Base-by-base conservation (phyloP, 92 coral and sea anemone genomes). In the Galaxea fascicularis region DNA sequence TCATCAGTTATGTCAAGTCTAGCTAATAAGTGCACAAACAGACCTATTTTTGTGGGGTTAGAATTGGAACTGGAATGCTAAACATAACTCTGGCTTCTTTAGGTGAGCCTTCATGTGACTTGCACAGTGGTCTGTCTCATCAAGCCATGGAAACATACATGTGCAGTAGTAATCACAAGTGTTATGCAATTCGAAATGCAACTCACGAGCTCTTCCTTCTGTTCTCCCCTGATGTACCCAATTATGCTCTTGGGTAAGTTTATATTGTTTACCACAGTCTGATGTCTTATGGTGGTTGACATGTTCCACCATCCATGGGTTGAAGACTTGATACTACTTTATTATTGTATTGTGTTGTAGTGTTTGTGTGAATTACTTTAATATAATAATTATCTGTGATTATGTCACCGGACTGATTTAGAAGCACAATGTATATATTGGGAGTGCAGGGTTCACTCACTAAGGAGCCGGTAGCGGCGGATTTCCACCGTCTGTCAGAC, bases 131-230 rank as follows among this genome's bases (percentile, higher is more conserved):
- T 69, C 79, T 88, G 13, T 51, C 90, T 64, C 99, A 96, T 58
- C 92, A 92, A 74, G 98, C 98, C 64, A 92, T 96, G 98, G 99
- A 96, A 76, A 96, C 98, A 13, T 96, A 96, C 70, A 93, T 91
- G 73, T 87, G 95, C 76, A 91, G 93, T 14, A 93, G 86, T 54
- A 95, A 92, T 71, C 86, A 96, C 88, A 96, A 96, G 85, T 93
- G 97, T 76, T 96, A 96, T 76, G 99, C 98, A 31, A 68, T 89
- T 29, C 90, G 99, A 75, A 96, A 93, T 29, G 87, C 78, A 58
- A 94, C 94, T 49, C 99, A 96, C 65, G 98, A 94, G 91, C 80
- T 94, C 53, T 96, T 92, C 65, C 51, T 90, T 29, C 69, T 96
- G 82, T 96, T 94, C 81, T 91, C 98, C 13, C 89, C 73, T 46